phyloP scores from a whole-genome alignment of 2,797 vertebrate genomes.

The Lepilemur septentrionalis region DNA sequence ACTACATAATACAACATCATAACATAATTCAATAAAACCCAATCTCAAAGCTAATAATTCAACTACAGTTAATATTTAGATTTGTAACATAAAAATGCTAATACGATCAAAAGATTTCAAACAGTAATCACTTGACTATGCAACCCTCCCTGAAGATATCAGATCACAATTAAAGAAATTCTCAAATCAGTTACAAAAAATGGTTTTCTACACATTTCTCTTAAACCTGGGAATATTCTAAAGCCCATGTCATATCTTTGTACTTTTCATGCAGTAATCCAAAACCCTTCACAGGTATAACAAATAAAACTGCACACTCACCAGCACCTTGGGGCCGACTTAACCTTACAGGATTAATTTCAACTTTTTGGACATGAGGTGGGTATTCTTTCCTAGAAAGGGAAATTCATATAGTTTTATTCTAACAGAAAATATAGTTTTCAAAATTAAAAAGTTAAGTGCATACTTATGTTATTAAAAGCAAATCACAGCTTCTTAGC shows the following conservation, averaged over 20 bases:
- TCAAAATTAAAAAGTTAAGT: constrained; percentile 51
- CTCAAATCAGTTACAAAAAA: not conserved
- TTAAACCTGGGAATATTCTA: not conserved
- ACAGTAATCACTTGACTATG: not conserved
- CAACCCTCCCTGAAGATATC: not conserved
- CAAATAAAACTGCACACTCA: constrained; percentile 81
- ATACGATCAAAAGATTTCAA: constrained; percentile 16
- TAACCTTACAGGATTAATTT: constrained; percentile 90
- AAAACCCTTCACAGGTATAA: constrained; percentile 44
- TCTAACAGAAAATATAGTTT: constrained; percentile 60
- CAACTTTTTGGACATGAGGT: constrained; percentile 88
- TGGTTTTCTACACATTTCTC: not conserved
- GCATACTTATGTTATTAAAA: constrained; percentile 48
- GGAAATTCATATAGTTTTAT: constrained; percentile 62
- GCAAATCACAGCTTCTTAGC: constrained; percentile 9
- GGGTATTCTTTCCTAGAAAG: constrained; percentile 91
- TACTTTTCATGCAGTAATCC: constrained; percentile 35
- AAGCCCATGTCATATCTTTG: not conserved
- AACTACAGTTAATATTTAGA: not conserved
- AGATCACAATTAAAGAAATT: not conserved
- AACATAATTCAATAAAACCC: not conserved
- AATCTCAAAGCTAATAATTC: not conserved
- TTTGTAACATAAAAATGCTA: constrained; percentile 11
- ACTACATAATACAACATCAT: not conserved
- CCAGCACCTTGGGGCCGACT: constrained; percentile 89